Conservation (phyloP, 1,140 invertebrate species). For the Diorhabda carinulata region DNA sequence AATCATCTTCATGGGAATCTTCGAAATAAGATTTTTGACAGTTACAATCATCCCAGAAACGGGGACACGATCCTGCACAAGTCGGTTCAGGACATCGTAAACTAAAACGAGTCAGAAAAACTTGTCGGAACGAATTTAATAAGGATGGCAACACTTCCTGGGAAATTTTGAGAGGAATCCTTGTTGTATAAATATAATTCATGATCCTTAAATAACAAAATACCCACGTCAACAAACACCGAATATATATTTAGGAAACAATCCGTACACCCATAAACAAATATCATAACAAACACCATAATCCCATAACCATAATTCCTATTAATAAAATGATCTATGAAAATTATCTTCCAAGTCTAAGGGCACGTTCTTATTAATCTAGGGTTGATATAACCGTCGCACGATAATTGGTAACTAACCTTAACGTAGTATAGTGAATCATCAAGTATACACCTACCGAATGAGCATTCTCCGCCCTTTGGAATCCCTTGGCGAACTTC, state of each 20-base stretch:
- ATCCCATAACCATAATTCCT: not conserved
- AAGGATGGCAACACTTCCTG: too few relatives aligned
- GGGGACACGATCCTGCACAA: too few relatives aligned
- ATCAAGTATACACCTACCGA: not conserved
- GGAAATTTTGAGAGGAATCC: too few relatives aligned
- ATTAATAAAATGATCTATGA: constrained; percentile 3
- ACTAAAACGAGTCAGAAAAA: too few relatives aligned
- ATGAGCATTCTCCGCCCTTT: not conserved
- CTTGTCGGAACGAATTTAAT: too few relatives aligned
- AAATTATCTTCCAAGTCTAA: not conserved
- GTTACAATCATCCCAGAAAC: too few relatives aligned
- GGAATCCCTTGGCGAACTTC: not conserved
- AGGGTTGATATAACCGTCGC: not conserved
- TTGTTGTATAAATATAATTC: too few relatives aligned
- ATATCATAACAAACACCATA: not conserved
- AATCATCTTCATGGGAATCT: too few relatives aligned
- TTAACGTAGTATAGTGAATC: not conserved
- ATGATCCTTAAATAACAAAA: too few relatives aligned
- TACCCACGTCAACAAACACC: not conserved
- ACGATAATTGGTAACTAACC: not conserved
- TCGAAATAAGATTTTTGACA: too few relatives aligned
- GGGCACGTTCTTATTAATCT: not conserved
- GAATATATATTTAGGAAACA: not conserved
- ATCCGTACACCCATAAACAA: not conserved
- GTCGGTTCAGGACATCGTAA: too few relatives aligned